Evolutionary conservation across 2,797 vertebrate genomes (phyloP).

Genomic region (Enteromius mattozi): DNA sequence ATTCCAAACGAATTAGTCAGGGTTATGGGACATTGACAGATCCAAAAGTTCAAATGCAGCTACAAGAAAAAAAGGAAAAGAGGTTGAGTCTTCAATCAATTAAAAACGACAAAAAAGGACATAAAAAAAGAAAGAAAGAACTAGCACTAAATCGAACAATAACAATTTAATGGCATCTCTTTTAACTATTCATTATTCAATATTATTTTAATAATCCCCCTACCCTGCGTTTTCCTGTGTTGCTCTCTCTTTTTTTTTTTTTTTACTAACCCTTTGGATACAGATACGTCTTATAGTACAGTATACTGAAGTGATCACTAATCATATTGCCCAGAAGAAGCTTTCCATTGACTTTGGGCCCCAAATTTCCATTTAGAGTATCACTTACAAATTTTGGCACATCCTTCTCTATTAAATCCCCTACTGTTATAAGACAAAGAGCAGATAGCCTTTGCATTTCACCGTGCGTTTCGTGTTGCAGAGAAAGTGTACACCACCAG

Average conservation of each 20-base stretch:
- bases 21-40: neutral
- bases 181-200: neutral
- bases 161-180: neutral
- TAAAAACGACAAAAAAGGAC: neutral
- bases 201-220: too few species aligned
- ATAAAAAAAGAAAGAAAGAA: too few species aligned
- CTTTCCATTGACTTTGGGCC: neutral
- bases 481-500: neutral
- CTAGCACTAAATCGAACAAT: neutral
- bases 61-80: neutral
- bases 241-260: too few species aligned
- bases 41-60: neutral
- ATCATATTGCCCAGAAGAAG: neutral
- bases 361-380: neutral
- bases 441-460: neutral
- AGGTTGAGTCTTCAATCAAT: neutral
- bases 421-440: neutral
- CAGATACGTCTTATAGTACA: neutral
- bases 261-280: neutral
- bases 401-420: neutral
- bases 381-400: neutral
- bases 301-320: neutral
- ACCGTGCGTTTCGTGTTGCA: neutral
- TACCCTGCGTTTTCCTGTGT: too few species aligned
- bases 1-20: slow-evolving; percentile 27